Base-by-base conservation (phyloP, 2,888 invertebrate genomes). In the Osmoderma eremita region DNA sequence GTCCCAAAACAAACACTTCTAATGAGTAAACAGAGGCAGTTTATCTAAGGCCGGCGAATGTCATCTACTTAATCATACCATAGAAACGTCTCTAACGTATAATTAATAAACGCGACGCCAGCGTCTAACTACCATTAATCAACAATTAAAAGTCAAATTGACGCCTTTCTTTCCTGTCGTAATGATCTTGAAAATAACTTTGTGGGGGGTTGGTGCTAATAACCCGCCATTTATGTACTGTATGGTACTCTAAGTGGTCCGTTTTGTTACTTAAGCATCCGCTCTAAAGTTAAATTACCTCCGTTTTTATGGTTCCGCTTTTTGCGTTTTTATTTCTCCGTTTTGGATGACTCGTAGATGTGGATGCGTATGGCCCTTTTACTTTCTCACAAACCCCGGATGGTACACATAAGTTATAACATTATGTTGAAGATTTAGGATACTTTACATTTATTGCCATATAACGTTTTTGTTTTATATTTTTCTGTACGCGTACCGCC, bases 51-150 rank as follows among this genome's bases (percentile, higher is more conserved):
- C 75, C 75, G 74, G 75, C 73, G 74, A 76, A 75, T 74, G 76
- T 75, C 77, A 75, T 74, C 74, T 74, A 77, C 76, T 78, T 78
- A 78, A 79, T 79, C 78, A 78, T 78, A 74, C 74, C 73, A 76
- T 77, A 75, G 77, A 75, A 77, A 74, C 75, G 76, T 75, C 75
- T 75, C 78, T 73, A 74, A 76, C 74, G 75, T 74, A 74, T 79
- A 79, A 79, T 79, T 79, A 79, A 79, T 79, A 79, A 79, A 78
- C 77, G 76, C 75, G 78, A 77, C 78, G 75, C 77, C 74, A 71
- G 71, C 71, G 72, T 72, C 63, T 30, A 30, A 39, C 51, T 68
- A 75, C 76, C 79, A 78, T 80, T 78, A 80, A 80, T 80, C 78
- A 79, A 77, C 79, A 79, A 79, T 80, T 78, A 79, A 76, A 76